These are phyloP conservation scores for Neuroterus valhalla DNA, from an alignment of 1,140 invertebrate genomes.

Conservation along the genomic window DNA sequence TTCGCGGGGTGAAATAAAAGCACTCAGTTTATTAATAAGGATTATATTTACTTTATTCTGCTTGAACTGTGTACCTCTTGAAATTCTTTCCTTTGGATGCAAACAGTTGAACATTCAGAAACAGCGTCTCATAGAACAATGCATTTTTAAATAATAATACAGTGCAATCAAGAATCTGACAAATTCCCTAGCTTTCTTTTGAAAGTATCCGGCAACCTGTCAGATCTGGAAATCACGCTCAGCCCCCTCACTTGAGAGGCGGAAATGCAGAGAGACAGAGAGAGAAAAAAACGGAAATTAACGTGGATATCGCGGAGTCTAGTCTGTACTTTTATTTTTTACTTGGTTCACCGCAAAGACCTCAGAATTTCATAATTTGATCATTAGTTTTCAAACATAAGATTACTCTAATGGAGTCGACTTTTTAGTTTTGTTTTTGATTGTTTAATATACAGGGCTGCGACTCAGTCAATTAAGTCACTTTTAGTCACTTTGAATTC, in stretches of 20 bases:
- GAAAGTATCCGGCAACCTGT: neutral
- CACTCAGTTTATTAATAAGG: too few relatives aligned
- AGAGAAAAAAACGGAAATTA: constrained; percentile 4
- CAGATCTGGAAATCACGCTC: neutral
- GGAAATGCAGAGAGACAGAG: neutral
- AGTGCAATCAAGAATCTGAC: neutral
- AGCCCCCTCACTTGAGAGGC: neutral
- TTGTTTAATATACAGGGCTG: too few relatives aligned
- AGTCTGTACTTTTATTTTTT: neutral
- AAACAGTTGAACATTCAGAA: neutral
- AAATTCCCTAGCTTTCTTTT: neutral
- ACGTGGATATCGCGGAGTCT: neutral
- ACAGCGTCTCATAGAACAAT: neutral
- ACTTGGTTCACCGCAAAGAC: neutral
- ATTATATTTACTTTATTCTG: too few relatives aligned
- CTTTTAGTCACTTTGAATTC: too few relatives aligned
- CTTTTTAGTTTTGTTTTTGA: too few relatives aligned
- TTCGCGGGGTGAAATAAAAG: too few relatives aligned
- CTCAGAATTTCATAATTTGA: too few relatives aligned
- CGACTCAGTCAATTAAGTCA: too few relatives aligned
- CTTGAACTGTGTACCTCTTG: neutral
- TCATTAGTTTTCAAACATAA: too few relatives aligned
- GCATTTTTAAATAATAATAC: neutral
- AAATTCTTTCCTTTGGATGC: neutral
- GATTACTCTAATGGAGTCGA: too few relatives aligned